phyloP scores from a whole-genome alignment of 2,888 invertebrate species.

The Macropis europaea region DNA sequence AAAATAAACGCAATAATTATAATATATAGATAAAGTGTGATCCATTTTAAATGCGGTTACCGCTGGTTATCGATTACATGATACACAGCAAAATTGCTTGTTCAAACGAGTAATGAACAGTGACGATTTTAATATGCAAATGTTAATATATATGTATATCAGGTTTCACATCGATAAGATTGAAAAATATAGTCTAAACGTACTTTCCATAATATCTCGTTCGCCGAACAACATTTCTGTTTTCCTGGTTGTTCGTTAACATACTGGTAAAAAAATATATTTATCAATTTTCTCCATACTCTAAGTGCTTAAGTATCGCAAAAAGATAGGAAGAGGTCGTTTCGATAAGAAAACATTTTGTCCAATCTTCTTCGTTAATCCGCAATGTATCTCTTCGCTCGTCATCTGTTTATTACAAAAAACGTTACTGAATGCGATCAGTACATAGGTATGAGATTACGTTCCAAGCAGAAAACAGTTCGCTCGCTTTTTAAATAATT shows the following conservation, averaged over 20 bases:
- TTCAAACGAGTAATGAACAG: conserved; percentile 48
- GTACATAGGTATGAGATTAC: conserved; percentile 14
- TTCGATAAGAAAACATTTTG: conserved; percentile 37
- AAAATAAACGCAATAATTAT: conserved; percentile 64
- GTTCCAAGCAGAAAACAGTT: conserved; percentile 7
- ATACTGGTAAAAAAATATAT: conserved; percentile 65
- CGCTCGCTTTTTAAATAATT: conserved; percentile 44
- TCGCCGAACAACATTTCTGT: conserved; percentile 38
- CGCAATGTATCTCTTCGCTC: conserved; percentile 20
- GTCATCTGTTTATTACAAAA: conserved; percentile 35
- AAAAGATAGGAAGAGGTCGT: conserved; percentile 52
- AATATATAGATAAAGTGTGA: conserved; percentile 59
- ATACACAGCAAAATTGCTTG: conserved; percentile 34
- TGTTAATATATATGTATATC: conserved; percentile 19
- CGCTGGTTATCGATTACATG: conserved; percentile 39
- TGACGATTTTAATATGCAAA: conserved; percentile 28
- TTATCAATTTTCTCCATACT: conserved; percentile 39
- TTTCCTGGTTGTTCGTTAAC: conserved; percentile 35
- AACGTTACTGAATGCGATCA: conserved; percentile 17
- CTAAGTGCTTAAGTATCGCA: conserved; percentile 49
- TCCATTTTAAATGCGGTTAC: conserved; percentile 53
- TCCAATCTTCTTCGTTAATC: conserved; percentile 22
- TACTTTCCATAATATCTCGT: conserved; percentile 31
- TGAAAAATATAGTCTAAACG: conserved; percentile 58
- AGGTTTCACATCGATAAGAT: conserved; percentile 41